phyloP scores from a whole-genome alignment of 2,797 vertebrate species.

The Sebastes miniatus region DNA sequence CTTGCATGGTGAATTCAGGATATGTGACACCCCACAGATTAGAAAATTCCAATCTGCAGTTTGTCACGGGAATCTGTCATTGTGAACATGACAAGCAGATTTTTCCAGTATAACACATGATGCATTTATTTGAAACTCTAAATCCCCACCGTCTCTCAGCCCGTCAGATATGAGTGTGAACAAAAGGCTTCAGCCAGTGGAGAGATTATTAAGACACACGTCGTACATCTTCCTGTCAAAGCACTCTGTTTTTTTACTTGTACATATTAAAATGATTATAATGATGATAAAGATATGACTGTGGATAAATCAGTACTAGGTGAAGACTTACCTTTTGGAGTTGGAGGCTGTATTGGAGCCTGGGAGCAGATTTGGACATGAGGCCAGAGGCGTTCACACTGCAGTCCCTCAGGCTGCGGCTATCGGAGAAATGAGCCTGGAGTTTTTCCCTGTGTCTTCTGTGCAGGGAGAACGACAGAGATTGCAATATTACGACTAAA shows the following conservation, averaged over 20 bases:
- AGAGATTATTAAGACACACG: constrained; percentile 54
- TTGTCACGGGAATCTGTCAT: constrained; percentile 57
- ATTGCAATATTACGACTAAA: background rate
- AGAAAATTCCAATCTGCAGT: constrained; percentile 61
- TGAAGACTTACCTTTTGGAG: constrained; percentile 65
- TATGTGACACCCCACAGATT: constrained; percentile 34
- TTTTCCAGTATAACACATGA: constrained; percentile 32
- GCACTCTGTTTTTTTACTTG: background rate
- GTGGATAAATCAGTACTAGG: background rate
- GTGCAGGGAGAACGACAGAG: background rate
- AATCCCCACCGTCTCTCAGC: constrained; percentile 43
- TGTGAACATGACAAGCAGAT: constrained; percentile 51
- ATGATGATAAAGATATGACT: constrained; percentile 7
- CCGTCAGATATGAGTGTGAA: constrained; percentile 51
- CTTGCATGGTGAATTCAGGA: constrained; percentile 28
- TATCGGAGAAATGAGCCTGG: constrained; percentile 81
- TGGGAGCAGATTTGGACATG: constrained; percentile 79
- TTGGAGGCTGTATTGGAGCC: constrained; percentile 68
- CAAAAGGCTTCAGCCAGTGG: constrained; percentile 51
- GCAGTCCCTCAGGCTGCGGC: constrained; percentile 81
- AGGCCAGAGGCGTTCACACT: constrained; percentile 75
- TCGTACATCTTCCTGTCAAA: constrained; percentile 59
- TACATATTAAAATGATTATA: constrained; percentile 11
- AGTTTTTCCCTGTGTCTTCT: constrained; percentile 82
- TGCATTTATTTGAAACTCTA: constrained; percentile 51